Percentiles rank a stretch among this genome's conserved stretches.
phyloP scores from a whole-genome alignment of 2,888 invertebrate species.

The Eilema caniola region DNA sequence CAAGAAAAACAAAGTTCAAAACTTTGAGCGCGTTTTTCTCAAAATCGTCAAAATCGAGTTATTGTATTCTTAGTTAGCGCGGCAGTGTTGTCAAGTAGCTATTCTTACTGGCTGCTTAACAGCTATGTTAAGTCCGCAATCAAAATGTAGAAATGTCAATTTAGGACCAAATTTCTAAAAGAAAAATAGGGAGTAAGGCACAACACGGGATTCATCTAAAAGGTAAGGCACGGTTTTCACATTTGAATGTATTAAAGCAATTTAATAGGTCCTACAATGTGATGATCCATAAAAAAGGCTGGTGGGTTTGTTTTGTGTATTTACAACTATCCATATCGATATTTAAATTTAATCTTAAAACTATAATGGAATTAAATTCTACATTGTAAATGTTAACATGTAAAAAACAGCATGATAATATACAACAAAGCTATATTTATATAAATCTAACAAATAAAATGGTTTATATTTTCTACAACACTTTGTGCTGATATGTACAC shows the following conservation, averaged over 20 bases:
- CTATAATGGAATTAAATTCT: slow-evolving; percentile 33
- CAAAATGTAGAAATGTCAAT: slow-evolving; percentile 4
- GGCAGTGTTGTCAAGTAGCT: background rate
- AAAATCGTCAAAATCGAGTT: too few relatives aligned
- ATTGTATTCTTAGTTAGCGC: too few relatives aligned
- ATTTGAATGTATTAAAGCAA: slow-evolving; percentile 39
- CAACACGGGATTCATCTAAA: slow-evolving; percentile 43
- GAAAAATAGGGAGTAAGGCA: slow-evolving; percentile 53
- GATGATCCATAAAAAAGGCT: slow-evolving; percentile 61
- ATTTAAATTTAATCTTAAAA: slow-evolving; percentile 20
- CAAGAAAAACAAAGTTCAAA: too few relatives aligned
- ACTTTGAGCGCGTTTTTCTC: too few relatives aligned
- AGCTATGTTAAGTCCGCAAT: background rate
- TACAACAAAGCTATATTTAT: slow-evolving; percentile 61
- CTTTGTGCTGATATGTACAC: slow-evolving; percentile 75
- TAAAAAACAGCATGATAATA: slow-evolving; percentile 63
- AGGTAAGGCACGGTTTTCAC: slow-evolving; percentile 57
- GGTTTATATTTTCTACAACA: slow-evolving; percentile 65
- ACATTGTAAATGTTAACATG: slow-evolving; percentile 50
- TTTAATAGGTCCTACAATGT: slow-evolving; percentile 46
- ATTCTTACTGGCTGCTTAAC: background rate
- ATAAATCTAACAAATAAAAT: slow-evolving; percentile 60
- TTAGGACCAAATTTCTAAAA: slow-evolving; percentile 7
- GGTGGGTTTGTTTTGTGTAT: slow-evolving; percentile 73
- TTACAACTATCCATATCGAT: slow-evolving; percentile 56